phyloP scores from a whole-genome alignment of 2,113 vertebrate species.

The Heterotis niloticus region DNA sequence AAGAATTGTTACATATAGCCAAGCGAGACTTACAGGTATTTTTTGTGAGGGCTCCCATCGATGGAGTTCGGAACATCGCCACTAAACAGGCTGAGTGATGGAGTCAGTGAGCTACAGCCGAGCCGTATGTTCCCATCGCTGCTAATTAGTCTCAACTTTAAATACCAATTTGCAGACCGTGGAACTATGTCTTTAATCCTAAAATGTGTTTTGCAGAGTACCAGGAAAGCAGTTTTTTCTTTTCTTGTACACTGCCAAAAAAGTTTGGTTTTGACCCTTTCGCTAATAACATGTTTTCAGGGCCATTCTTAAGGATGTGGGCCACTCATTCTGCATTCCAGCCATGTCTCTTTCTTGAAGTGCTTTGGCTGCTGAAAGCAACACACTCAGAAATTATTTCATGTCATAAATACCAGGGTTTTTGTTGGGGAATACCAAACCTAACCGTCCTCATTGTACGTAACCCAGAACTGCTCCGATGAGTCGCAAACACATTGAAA shows the following conservation, averaged over 20 bases:
- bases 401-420: constrained; percentile 11
- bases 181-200: constrained; percentile 4
- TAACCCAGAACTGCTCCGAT: neutral
- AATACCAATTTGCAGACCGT: constrained; percentile 47
- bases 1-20: neutral
- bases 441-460: neutral
- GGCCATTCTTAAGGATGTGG: no score
- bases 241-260: neutral
- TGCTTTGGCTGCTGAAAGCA: neutral
- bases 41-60: constrained; percentile 21
- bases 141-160: constrained; percentile 60
- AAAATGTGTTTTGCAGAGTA: neutral
- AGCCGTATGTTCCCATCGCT: constrained; percentile 58
- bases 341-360: neutral
- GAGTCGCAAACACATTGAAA: constrained; percentile 32
- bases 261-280: neutral
- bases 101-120: constrained; percentile 50
- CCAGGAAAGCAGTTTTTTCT: neutral
- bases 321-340: neutral
- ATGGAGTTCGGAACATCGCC: constrained; percentile 28
- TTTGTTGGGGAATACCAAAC: neutral
- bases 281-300: neutral
- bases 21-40: constrained; percentile 26
- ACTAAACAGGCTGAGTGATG: constrained; percentile 61
- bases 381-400: neutral